Base-by-base conservation (phyloP, 1,140 invertebrate species). In the Drosophila truncata region DNA sequence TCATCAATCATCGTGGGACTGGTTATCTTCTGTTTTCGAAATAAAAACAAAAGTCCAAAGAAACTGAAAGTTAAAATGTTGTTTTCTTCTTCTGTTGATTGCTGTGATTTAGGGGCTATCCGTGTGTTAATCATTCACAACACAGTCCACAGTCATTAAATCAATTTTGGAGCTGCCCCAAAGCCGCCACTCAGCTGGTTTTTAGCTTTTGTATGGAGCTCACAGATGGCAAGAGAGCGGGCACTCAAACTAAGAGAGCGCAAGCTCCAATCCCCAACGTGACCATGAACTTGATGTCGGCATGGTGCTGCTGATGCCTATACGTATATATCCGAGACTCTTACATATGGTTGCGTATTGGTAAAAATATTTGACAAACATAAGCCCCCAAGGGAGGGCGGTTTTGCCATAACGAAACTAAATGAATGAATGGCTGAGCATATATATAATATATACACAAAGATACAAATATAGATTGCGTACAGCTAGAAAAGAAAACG, bases 241-340 rank as follows among this genome's bases (percentile, higher is more conserved):
- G 0, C 9, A 5, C 20, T 14, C 4, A 42, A 66, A n/a, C 46
- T 54, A 58, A 70, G 61, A 81, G 57, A 72, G 70, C 64, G 60
- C 57, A 84, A 80, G 59, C 72, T 65, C 35, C 54, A 49, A 54
- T 57, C 60, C 33, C 47, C 49, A 49, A 49, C 62, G 78, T 86
- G 83, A 86, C 83, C 83, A 80, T 86, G 83, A 86, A 86, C 83
- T 86, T 86, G 83, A 79, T 64, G 65, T 65, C 63, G 76, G 61
- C 61, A 64, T 76, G 63, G 49, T 74, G 50, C 42, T 42, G 44
- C n/a, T n/a, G n/a, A 73, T 41, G 50, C 42, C 39, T 60, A 72
- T 65, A 46, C 27, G 16, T 46, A 72, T 42, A 58, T 58, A 61
- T 47, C 59, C 4, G 16, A 37, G 25, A 39, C 25, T 54, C 16